Evolutionary conservation across 2,888 invertebrate species (phyloP).

Genomic region (Neuroscelio doddi): DNA sequence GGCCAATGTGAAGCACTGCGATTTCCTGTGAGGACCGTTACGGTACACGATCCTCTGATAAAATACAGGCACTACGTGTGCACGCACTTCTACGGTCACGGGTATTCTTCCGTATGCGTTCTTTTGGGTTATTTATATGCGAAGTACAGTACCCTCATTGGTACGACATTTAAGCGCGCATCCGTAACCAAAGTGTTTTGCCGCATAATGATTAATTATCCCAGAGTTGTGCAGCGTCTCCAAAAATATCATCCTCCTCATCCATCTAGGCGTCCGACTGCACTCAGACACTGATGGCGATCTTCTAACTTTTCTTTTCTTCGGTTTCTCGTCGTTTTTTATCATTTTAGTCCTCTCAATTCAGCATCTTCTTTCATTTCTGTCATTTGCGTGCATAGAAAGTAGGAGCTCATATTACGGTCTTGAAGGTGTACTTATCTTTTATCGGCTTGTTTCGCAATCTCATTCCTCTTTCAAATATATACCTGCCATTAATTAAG

Average conservation of each 20-base stretch:
- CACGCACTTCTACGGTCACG: constrained; percentile 14
- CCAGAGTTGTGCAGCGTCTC: constrained; percentile 39
- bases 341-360: constrained; percentile 19
- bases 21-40: constrained; percentile 29
- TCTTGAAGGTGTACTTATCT: constrained; percentile 38
- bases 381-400: constrained; percentile 44
- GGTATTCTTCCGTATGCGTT: constrained; percentile 21
- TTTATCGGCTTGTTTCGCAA: constrained; percentile 44
- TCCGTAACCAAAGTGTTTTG: constrained; percentile 49
- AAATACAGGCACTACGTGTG: constrained; percentile 29
- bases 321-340: constrained; percentile 10
- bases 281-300: constrained; percentile 26
- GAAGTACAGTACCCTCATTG: constrained; percentile 34
- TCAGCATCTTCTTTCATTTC: constrained; percentile 37
- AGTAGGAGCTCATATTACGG: constrained; percentile 35
- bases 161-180: constrained; percentile 45
- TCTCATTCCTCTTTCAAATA: constrained; percentile 43
- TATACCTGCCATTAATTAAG: constrained; percentile 44
- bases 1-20: constrained; percentile 11
- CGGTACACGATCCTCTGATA: constrained; percentile 27
- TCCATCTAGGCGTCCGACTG: constrained; percentile 22
- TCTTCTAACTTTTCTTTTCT: constrained; percentile 21
- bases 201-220: constrained; percentile 59
- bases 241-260: constrained; percentile 49
- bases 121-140: constrained; percentile 49